Percentiles rank a stretch among this genome's conserved stretches.
phyloP scores from a whole-genome alignment of 2,797 vertebrate species.

The Gallinago stenura region DNA sequence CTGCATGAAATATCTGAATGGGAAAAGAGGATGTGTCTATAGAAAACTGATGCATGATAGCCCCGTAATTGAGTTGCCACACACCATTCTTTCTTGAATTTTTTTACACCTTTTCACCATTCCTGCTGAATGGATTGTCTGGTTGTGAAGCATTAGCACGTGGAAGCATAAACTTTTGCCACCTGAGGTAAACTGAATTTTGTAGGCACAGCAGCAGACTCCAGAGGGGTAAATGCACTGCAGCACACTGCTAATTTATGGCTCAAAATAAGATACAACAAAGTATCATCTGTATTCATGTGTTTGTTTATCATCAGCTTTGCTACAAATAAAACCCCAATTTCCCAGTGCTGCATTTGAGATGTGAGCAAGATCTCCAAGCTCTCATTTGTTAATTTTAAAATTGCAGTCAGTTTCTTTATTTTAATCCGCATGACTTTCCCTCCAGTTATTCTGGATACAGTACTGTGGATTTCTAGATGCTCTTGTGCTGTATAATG shows the following conservation, averaged over 20 bases:
- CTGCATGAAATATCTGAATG: not conserved
- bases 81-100: not conserved
- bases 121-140: not conserved
- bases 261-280: not conserved
- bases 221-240: not conserved
- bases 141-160: not conserved
- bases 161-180: not conserved
- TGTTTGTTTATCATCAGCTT: not conserved
- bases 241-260: not conserved
- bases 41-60: not conserved
- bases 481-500: not conserved
- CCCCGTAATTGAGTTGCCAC: not conserved
- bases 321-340: not conserved
- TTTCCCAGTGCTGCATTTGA: not conserved
- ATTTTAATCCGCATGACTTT: not conserved
- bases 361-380: not conserved
- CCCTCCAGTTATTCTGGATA: not conserved
- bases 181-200: not conserved
- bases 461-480: not conserved
- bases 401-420: not conserved
- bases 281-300: not conserved
- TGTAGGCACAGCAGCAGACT: not conserved
- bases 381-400: not conserved
- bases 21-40: not conserved
- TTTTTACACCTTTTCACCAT: not conserved